These are phyloP conservation scores for Ageneiosus marmoratus DNA, from an alignment of 2,113 vertebrate genomes.

Conservation along the genomic window DNA sequence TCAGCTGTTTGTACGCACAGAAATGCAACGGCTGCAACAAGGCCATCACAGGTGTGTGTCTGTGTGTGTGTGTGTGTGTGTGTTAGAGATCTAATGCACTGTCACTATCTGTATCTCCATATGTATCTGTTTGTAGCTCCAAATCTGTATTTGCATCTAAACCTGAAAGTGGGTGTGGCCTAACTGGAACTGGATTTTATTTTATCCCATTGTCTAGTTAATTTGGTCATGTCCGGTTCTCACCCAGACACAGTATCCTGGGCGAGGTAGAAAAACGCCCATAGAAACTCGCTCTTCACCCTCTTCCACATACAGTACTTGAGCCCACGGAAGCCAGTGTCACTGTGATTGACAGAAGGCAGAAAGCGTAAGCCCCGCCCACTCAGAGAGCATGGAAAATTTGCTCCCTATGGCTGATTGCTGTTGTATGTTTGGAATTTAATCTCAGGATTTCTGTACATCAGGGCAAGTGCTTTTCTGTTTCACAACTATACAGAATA, in stretches of 20 bases:
- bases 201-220: neutral
- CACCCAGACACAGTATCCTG: neutral
- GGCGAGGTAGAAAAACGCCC: neutral
- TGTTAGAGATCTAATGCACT: neutral
- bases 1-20: slow-evolving; percentile 91
- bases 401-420: too few relatives aligned
- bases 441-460: too few relatives aligned
- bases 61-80: neutral
- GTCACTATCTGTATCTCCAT: neutral
- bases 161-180: neutral
- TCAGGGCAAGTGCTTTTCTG: too few relatives aligned
- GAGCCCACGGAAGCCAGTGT: neutral
- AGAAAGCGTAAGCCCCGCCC: neutral
- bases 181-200: neutral
- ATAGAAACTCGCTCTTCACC: neutral
- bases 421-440: too few relatives aligned
- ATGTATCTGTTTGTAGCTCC: neutral
- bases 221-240: neutral
- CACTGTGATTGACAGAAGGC: neutral
- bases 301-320: neutral
- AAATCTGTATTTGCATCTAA: neutral
- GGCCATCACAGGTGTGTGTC: slow-evolving; percentile 88
- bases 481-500: too few relatives aligned
- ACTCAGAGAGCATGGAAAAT: neutral
- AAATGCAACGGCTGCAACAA: slow-evolving; percentile 89